Evolutionary conservation across 2,888 invertebrate species (phyloP), one percentile per base, ranked within the genome.

Genomic region (Linnaemya tessellans): DNA sequence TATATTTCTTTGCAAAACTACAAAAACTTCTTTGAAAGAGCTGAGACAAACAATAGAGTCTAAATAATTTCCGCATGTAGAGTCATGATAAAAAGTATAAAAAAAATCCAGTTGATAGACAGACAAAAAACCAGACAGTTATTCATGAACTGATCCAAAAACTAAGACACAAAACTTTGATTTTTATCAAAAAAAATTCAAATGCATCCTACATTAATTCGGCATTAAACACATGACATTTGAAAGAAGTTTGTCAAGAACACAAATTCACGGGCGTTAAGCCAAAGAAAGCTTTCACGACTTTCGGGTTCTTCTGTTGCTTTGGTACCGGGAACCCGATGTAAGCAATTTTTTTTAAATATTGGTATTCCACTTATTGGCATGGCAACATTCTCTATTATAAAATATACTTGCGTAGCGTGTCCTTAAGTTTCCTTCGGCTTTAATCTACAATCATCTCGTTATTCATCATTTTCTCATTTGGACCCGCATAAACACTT

Each of bases 1-100:
- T 77, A 41, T 67, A 65, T 18, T 68, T 64, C 71, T 49, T 71
- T 60, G 15, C 25, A 56, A 64, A 67, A 22, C 10, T 58, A 43
- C 46, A 75, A 60, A 62, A 64, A 77, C 3, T 77, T 56, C 46
- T 81, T 11, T 62, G 13, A 71, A 65, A 65, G 64, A 77, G 11
- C 65, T 65, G 38, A 70, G 35, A 54, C 74, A 67, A 80, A 90
- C 90, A 90, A 90, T 89, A 88, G 89, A 88, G 90, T 90, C 90
- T 91, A 90, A 90, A 89, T 89, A 89, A 90, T 90, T 89, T 90
- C 90, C 90, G 90, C 89, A 90, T 89, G 88, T 87, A 78, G 43
- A 75, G 67, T 70, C 70, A 70, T 58, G 73, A 78, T 65, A 62
- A 77, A 68, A 62, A 20, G 49, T 38, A 64, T 64, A 58, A 62